A percentile compares a stretch with the other conserved stretches of the same genome.
phyloP scores from a whole-genome alignment of 2,113 vertebrate genomes.

The Pteropus alecto region DNA sequence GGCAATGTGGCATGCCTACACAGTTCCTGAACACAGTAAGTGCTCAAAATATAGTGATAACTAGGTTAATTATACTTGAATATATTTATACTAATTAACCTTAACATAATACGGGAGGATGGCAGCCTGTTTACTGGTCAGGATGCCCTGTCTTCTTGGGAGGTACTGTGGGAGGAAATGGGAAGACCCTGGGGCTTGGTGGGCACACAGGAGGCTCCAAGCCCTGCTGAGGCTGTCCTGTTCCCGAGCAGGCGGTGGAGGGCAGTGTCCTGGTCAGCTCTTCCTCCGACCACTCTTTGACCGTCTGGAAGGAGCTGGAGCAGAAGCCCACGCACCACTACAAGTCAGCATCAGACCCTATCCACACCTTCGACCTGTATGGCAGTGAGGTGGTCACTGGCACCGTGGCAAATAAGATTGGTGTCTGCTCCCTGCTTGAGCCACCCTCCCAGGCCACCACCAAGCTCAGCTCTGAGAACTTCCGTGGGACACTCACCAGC shows the following conservation, averaged over 20 bases:
- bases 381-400: slow-evolving; percentile 93
- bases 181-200: not conserved
- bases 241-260: slow-evolving; percentile 88
- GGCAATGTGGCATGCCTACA: not conserved
- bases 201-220: not conserved
- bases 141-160: not conserved
- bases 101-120: no score
- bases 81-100: not conserved
- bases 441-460: slow-evolving; percentile 91
- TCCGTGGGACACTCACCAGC: slow-evolving; percentile 95
- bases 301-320: slow-evolving; percentile 96
- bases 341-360: slow-evolving; percentile 92
- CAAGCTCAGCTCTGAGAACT: slow-evolving; percentile 98
- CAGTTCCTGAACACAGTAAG: not conserved
- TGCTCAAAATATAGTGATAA: not conserved
- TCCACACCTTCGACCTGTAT: slow-evolving; percentile 95
- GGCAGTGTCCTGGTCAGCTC: slow-evolving; percentile 94
- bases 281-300: slow-evolving; percentile 94
- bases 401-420: slow-evolving; percentile 96
- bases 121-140: not conserved
- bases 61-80: not conserved
- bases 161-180: not conserved
- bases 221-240: not conserved
- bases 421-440: slow-evolving; percentile 94
- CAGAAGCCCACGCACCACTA: slow-evolving; percentile 94